Base-by-base conservation (phyloP, 2,113 vertebrate genomes). In the Indicator indicator region DNA sequence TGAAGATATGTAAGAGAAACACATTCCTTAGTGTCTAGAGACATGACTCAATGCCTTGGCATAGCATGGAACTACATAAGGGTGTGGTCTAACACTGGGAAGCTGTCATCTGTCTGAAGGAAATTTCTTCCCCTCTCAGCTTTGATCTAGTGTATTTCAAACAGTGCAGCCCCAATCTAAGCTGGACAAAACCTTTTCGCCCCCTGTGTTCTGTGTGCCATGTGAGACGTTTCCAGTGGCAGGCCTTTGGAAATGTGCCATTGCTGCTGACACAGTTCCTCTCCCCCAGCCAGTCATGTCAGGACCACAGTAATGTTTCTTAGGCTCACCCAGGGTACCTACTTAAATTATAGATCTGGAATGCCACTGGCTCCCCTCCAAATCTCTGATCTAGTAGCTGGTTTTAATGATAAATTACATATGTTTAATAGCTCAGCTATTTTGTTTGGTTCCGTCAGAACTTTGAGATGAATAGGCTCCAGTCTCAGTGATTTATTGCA, bases 401-500 rank as follows among this genome's bases (percentile, higher is more conserved):
- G 81, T 95, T 96, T 97, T 96, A 95, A 88, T 97, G 96, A 97
- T 96, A 97, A 97, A 97, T 95, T 97, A 95, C 78, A 96, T 96
- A 96, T 97, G 94, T 95, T 96, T 96, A 95, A 96, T 97, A 96
- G 95, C 96, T 97, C 90, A 95, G 91, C 95, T 98, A 96, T 97
- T 95, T 97, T 97, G 95, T 98, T 97, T 96, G 96, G 87, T 96
- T 97, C 95, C 94, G 96, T 96, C 76, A 88, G 96, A 97, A 98
- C 96, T 97, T 91, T 97, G 95, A 96, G 95, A 97, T 96, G 93
- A 94, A 96, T 93, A 92, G 97, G 96, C 94, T 97, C 96, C 96
- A 98, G 96, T 95, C 97, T 88, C 75, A 88, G 73, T 97, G 97
- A 98, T 97, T 98, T 97, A 97, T 96, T 96, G 93, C 97, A 97